Conservation (phyloP, 2,113 vertebrate species). For the Rhinogobius similis region DNA sequence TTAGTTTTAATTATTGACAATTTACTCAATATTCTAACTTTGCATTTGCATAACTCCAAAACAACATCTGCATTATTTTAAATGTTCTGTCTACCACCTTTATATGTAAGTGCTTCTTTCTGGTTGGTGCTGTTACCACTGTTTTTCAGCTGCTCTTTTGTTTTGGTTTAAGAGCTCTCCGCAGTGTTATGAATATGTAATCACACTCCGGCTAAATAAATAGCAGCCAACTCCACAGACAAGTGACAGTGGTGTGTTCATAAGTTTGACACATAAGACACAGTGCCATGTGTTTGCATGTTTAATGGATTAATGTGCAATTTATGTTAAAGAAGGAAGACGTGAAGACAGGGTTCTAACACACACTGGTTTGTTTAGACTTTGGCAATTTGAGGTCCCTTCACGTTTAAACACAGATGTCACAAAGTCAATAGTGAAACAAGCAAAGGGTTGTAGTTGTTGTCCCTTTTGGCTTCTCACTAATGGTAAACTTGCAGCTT, state of each 20-base stretch:
- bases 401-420: slow-evolving; percentile 7
- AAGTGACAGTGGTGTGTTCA: not conserved
- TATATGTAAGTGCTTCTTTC: too few relatives aligned
- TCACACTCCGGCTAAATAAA: slow-evolving; percentile 8
- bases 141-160: slow-evolving; percentile 49
- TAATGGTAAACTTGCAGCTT: not conserved
- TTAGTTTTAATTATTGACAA: too few relatives aligned
- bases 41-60: too few relatives aligned
- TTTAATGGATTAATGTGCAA: slow-evolving; percentile 5
- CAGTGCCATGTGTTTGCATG: slow-evolving; percentile 37
- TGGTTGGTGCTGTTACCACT: slow-evolving; percentile 41
- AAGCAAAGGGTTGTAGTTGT: not conserved
- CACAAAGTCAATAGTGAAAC: not conserved
- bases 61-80: too few relatives aligned
- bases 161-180: slow-evolving; percentile 54
- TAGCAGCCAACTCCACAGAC: too few relatives aligned
- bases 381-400: slow-evolving; percentile 6
- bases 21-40: too few relatives aligned
- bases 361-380: slow-evolving; percentile 9
- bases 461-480: too few relatives aligned
- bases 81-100: slow-evolving; percentile 5
- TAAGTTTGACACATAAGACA: slow-evolving; percentile 11
- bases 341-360: slow-evolving; percentile 16
- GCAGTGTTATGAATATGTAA: slow-evolving; percentile 65
- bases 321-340: slow-evolving; percentile 22